phyloP scores from a whole-genome alignment of 2,113 vertebrate species.

The Halichoeres trimaculatus region DNA sequence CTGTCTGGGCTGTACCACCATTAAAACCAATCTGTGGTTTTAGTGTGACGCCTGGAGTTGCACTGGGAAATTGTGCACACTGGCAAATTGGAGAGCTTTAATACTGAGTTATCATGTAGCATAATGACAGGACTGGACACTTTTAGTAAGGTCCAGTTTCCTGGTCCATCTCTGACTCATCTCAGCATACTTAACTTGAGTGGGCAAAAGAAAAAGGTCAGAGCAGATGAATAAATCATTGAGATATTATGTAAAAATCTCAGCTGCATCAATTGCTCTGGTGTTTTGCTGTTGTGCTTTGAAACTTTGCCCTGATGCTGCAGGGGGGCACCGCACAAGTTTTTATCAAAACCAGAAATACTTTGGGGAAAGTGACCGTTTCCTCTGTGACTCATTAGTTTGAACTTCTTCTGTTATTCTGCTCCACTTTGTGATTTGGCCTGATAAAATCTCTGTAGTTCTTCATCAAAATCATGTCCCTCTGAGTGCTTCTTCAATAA shows the following conservation, averaged over 20 bases:
- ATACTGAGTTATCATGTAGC: constrained; percentile 10
- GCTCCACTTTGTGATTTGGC: constrained; percentile 29
- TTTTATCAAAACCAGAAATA: constrained; percentile 4
- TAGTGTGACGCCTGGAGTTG: constrained; percentile 20
- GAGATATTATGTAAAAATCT: constrained; percentile 19
- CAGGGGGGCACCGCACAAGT: background rate
- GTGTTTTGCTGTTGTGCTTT: background rate
- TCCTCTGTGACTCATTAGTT: constrained; percentile 19
- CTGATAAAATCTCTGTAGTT: constrained; percentile 24
- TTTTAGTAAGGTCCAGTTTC: constrained; percentile 1
- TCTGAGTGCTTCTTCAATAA: constrained; percentile 19
- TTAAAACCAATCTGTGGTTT: constrained; percentile 22
- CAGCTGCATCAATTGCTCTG: background rate
- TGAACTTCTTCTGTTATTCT: constrained; percentile 14
- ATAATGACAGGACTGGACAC: constrained; percentile 15
- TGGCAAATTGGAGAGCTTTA: constrained; percentile 13
- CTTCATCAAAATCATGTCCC: constrained; percentile 11
- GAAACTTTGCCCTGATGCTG: background rate
- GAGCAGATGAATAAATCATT: background rate
- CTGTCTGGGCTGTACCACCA: constrained; percentile 11
- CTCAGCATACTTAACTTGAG: background rate
- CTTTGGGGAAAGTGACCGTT: constrained; percentile 3
- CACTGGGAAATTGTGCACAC: constrained; percentile 20
- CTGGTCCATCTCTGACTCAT: constrained; percentile 5
- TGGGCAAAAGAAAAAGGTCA: constrained; percentile 9